Conservation (phyloP, 2,888 invertebrate genomes). For the Tholera decimalis region DNA sequence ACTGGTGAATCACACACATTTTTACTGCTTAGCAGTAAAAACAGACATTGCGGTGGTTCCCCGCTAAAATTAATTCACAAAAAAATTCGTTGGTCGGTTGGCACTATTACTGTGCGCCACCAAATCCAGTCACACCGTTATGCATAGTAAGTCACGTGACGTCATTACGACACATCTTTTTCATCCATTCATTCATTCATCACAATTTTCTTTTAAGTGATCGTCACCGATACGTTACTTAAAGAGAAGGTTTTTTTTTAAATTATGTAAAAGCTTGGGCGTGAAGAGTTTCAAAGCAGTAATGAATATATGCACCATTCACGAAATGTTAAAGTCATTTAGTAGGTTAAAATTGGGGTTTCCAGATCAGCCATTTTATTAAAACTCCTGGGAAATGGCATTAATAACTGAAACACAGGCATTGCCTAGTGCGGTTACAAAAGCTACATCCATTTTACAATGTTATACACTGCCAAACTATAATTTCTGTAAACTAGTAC, state of each 20-base stretch:
- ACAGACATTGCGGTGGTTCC: conserved; percentile 7
- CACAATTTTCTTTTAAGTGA: conserved; percentile 19
- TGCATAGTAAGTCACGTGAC: conserved; percentile 25
- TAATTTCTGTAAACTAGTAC: too few species aligned
- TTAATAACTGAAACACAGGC: too few species aligned
- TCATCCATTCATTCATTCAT: conserved; percentile 16
- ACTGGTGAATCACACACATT: neutral
- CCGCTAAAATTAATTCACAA: conserved; percentile 8
- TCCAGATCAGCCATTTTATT: too few species aligned
- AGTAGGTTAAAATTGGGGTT: too few species aligned
- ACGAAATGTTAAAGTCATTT: too few species aligned
- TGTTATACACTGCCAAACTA: too few species aligned
- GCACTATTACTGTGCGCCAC: neutral
- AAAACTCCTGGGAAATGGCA: too few species aligned
- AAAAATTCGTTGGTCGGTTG: neutral
- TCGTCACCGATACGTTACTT: too few species aligned
- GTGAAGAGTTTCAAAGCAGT: neutral
- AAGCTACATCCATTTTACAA: too few species aligned
- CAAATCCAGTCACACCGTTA: neutral
- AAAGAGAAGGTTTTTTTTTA: too few species aligned
- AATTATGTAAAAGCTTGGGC: neutral
- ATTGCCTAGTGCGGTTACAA: too few species aligned
- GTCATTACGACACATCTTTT: conserved; percentile 25
- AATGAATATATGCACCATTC: neutral
- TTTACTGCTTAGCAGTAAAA: neutral